A percentile compares a stretch with the other conserved stretches of the same genome.
These are phyloP conservation scores for Rutilus rutilus DNA, from an alignment of 2,113 vertebrate species.

Conservation along the genomic window DNA sequence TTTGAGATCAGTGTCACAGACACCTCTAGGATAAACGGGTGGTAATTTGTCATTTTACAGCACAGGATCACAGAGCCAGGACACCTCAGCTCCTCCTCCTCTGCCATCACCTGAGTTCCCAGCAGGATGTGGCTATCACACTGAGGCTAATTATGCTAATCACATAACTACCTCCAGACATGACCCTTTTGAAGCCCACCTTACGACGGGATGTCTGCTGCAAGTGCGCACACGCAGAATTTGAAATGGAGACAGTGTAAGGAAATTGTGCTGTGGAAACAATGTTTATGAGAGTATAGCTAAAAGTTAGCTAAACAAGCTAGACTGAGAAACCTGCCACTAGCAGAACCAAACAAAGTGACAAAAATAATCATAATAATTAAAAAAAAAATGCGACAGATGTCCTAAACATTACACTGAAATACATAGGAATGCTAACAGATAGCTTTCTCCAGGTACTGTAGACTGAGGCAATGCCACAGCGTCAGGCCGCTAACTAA, in stretches of 20 bases:
- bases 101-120: slow-evolving; percentile 18
- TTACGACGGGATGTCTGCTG: background rate
- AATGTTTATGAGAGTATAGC: background rate
- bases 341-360: too few relatives aligned
- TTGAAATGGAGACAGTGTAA: background rate
- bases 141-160: slow-evolving; percentile 18
- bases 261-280: background rate
- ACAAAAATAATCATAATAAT: background rate
- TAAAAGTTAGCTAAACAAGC: too few relatives aligned
- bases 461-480: background rate
- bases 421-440: background rate
- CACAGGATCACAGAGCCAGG: slow-evolving; percentile 1
- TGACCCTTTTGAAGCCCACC: background rate
- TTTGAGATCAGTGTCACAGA: slow-evolving; percentile 21
- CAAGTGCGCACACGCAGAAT: background rate
- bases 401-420: background rate
- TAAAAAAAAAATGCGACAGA: background rate
- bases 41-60: slow-evolving; percentile 18
- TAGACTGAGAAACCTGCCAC: too few relatives aligned
- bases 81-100: slow-evolving; percentile 4
- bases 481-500: background rate
- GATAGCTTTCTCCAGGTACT: background rate
- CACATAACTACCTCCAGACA: slow-evolving; percentile 7
- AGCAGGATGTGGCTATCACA: slow-evolving; percentile 26
- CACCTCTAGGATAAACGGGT: background rate